Evolutionary conservation across 2,888 invertebrate genomes (phyloP).

Genomic region (Phrixothrix hirtus): DNA sequence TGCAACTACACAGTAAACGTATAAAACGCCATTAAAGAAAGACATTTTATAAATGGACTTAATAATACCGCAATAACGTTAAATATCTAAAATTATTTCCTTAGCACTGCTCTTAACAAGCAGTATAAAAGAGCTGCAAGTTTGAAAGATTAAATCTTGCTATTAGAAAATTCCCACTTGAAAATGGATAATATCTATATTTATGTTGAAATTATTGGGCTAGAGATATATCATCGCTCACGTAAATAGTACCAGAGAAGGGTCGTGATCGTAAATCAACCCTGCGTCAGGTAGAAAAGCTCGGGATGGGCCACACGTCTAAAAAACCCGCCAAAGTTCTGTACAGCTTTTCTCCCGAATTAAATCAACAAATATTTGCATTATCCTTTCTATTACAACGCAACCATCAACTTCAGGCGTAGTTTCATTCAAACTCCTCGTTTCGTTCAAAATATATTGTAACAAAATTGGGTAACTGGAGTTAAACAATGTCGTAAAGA

Average conservation of each 20-base stretch:
- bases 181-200: constrained; percentile 42
- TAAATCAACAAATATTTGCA: constrained; percentile 12
- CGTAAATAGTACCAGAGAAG: constrained; percentile 37
- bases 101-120: constrained; percentile 30
- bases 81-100: constrained; percentile 35
- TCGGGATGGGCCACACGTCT: constrained; percentile 19
- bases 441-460: constrained; percentile 6
- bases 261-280: constrained; percentile 40
- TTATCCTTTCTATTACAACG: constrained; percentile 2
- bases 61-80: constrained; percentile 29
- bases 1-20: constrained; percentile 25
- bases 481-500: constrained; percentile 37
- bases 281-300: constrained; percentile 37
- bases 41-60: constrained; percentile 25
- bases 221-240: constrained; percentile 38
- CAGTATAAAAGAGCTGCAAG: constrained; percentile 31
- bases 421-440: constrained; percentile 1
- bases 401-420: constrained; percentile 8
- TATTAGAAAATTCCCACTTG: constrained; percentile 40
- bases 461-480: constrained; percentile 6
- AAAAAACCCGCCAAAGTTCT: constrained; percentile 13
- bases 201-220: constrained; percentile 40
- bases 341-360: constrained; percentile 1
- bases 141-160: constrained; percentile 34
- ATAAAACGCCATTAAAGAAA: constrained; percentile 13